Base-by-base conservation (phyloP, 2,888 invertebrate species). In the Cantharis nigra region DNA sequence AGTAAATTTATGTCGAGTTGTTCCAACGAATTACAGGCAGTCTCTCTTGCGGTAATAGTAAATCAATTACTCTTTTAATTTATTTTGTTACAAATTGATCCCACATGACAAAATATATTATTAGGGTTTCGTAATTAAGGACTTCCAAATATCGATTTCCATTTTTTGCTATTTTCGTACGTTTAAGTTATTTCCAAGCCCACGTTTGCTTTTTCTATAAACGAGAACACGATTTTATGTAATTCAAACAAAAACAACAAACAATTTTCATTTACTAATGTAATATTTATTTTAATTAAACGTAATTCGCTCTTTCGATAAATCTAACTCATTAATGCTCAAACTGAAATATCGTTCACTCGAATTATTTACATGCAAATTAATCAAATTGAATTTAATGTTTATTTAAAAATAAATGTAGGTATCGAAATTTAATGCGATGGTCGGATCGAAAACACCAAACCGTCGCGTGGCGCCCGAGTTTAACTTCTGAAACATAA, bases 1-100 rank as follows among this genome's bases (percentile, higher is more conserved):
- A 33, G 71, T 18, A 71, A 69, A 77, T 77, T 77, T 77, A 77
- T 74, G 74, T 26, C 70, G 30, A 69, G 69, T 71, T 72, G 78
- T 73, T 75, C 62, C 72, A 26, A 63, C 72, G 70, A 78, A 75
- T 72, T 78, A 78, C 70, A 70, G 73, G 73, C 26, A 28, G 16
- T 65, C 28, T 62, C 69, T 65, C 28, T 65, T 74, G 71, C 71
- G 49, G 67, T 74, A 74, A 67, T 74, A 67, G 28, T 69, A 77
- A 77, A 74, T 77, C 77, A 77, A 77, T 77, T 74, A 77, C 67
- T 49, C 49, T 67, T 67, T 67, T 26, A 23, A 20, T 67, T 20
- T 67, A 67, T 67, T 67, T 23, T 26, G 65, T 67, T 67, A 67
- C 26, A 23, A 67, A 67, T 67, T 67, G 26, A 67, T 67, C 20